Conservation (phyloP, 2,888 invertebrate species). For the Trissolcus japonicus region DNA sequence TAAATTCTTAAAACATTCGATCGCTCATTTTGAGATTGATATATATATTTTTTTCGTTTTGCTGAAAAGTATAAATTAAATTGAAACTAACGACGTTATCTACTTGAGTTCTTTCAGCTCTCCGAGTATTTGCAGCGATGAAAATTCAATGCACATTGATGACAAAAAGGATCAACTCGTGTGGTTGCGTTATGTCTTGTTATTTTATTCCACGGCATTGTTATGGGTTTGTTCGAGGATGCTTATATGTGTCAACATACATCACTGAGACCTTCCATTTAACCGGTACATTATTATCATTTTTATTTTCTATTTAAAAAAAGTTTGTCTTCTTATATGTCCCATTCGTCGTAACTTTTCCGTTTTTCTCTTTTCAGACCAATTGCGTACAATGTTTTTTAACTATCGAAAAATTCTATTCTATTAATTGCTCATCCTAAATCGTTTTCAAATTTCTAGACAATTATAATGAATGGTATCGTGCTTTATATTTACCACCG, state of each 20-base stretch:
- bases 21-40: not conserved
- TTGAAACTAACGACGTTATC: not conserved
- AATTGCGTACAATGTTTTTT: not conserved
- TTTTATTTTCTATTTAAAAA: not conserved
- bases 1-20: too few species aligned
- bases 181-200: constrained; percentile 30
- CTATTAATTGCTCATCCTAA: not conserved
- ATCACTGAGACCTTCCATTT: constrained; percentile 8
- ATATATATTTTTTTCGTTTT: not conserved
- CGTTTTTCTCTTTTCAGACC: not conserved
- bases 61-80: too few species aligned
- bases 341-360: not conserved
- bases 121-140: constrained; percentile 4
- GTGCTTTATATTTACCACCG: constrained; percentile 63
- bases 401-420: not conserved
- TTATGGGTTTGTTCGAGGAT: constrained; percentile 22
- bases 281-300: constrained; percentile 11
- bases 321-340: not conserved
- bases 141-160: constrained; percentile 40
- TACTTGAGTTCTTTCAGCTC: not conserved
- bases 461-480: constrained; percentile 1
- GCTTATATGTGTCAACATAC: constrained; percentile 32
- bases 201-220: constrained; percentile 37
- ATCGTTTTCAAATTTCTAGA: not conserved
- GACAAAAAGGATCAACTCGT: constrained; percentile 40